Conservation (phyloP, 2,113 vertebrate species). For the Psilopogon haemacephalus region DNA sequence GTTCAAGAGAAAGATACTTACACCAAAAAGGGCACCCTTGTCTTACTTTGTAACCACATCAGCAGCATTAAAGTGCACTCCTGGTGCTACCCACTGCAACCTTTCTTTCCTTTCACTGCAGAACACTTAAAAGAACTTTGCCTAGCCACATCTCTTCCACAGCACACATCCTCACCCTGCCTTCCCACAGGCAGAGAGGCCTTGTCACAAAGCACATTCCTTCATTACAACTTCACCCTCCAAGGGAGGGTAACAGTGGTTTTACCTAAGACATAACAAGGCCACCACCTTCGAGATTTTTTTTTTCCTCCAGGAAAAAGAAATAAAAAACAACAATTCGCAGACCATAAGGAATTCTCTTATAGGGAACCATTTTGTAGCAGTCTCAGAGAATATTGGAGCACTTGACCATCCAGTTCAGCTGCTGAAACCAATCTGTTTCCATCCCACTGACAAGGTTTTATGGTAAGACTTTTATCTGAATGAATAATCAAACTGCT, state of each 20-base stretch:
- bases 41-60: neutral
- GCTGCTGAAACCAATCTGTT: neutral
- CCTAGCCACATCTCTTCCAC: neutral
- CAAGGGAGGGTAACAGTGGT: neutral
- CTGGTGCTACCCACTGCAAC: neutral
- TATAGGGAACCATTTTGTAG: neutral
- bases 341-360: neutral
- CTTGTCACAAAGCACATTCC: neutral
- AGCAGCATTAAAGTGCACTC: neutral
- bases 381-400: neutral
- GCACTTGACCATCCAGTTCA: neutral
- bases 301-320: neutral
- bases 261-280: neutral
- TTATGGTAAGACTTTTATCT: conserved; percentile 26
- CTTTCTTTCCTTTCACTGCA: neutral
- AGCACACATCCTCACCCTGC: accelerated
- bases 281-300: neutral
- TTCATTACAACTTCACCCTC: neutral
- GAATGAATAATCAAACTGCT: conserved; percentile 32
- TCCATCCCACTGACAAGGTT: neutral
- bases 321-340: neutral
- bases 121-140: neutral
- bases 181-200: neutral
- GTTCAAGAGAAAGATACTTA: neutral
- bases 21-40: conserved; percentile 9